Evolutionary conservation across 2,113 vertebrate species (phyloP).

Genomic region (Lagopus muta): DNA sequence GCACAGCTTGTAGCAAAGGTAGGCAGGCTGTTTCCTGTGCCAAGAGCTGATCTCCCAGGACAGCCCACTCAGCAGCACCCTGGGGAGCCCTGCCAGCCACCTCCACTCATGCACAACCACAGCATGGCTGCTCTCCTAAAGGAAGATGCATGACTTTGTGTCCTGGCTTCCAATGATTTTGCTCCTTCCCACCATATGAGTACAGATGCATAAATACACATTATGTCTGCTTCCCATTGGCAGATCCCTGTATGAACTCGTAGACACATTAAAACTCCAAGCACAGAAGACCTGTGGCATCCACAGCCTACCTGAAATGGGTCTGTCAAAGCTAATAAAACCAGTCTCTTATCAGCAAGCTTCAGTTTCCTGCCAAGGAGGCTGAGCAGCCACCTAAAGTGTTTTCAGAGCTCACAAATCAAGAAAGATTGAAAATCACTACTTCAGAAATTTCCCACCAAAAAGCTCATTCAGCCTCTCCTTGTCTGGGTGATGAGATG

Average conservation of each 20-base stretch:
- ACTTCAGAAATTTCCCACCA: background rate
- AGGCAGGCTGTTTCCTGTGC: background rate
- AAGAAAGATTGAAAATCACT: background rate
- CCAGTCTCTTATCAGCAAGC: background rate
- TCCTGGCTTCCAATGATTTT: background rate
- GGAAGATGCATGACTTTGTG: background rate
- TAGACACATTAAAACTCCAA: background rate
- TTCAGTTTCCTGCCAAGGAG: background rate
- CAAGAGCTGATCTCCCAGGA: background rate
- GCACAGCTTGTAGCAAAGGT: background rate
- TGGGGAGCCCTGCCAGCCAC: accelerated
- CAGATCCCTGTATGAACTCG: background rate
- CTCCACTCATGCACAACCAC: background rate
- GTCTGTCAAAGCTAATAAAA: background rate
- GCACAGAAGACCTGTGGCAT: background rate
- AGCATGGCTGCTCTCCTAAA: background rate
- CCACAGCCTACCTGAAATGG: background rate
- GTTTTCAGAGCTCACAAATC: background rate
- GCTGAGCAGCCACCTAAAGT: background rate
- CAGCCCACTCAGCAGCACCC: background rate
- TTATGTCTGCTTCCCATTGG: background rate
- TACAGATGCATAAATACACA: background rate
- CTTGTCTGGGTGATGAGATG: background rate
- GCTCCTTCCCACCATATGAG: background rate
- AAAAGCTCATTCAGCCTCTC: background rate